Evolutionary conservation across 2,888 invertebrate genomes (phyloP), one percentile per base, ranked within the genome.

Genomic region (Choristoneura rosaceana): DNA sequence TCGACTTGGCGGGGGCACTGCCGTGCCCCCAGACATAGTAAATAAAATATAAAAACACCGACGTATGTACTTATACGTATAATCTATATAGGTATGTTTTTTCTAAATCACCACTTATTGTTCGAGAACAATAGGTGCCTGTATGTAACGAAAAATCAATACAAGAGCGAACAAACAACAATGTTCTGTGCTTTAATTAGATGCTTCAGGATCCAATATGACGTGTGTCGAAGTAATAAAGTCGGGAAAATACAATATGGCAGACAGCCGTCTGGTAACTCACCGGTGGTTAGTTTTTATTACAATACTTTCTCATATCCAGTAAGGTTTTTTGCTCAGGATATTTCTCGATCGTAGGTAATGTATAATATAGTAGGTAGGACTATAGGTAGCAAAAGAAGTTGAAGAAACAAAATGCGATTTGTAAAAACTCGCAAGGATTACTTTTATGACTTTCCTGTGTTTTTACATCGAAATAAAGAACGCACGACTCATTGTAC

Each of bases 181-280:
- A 62, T 52, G 52, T 55, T 14, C 41, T 60, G 50, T 65, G 60
- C 41, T 61, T 71, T 61, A 64, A 66, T 66, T 71, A 61, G 52
- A 66, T 61, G 65, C 60, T 65, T 14, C 34, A 33, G 25, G 45
- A 34, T 50, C 38, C 61, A 50, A 61, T 60, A 64, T 70, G 50
- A 66, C 70, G 74, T 74, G 74, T 12, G 63, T 34, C 17, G 43
- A 14, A 15, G 45, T 59, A 59, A 64, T 74, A 74, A 70, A 63
- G 45, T n/a, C 60, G 14, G 50, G n/a, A 43, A 61, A 61, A 62
- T 25, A 59, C 34, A 64, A 50, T 45, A 47, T 50, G 47, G 70
- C 41, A 34, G 60, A 14, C 60, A 25, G 62, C 17, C 33, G 55
- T 14, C 25, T 45, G 50, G 52, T 7, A 38, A 50, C 38, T 58